These are phyloP conservation scores for Rhabdophis nuchalis DNA, from an alignment of 2,797 vertebrate genomes.

Conservation along the genomic window DNA sequence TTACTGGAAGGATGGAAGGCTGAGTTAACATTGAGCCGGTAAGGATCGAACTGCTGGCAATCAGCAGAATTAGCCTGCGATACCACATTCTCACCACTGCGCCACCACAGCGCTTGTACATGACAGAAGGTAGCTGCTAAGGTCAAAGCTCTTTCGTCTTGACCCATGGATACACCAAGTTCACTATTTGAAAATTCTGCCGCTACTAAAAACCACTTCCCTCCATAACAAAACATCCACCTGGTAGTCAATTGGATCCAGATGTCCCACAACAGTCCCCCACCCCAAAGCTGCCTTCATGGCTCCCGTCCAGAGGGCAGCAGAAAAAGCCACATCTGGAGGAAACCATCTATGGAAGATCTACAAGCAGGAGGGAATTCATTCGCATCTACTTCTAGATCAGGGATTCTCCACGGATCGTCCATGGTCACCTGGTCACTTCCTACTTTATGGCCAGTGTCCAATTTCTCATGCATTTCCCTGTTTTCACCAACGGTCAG, in stretches of 20 bases:
- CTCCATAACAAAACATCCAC: constrained; percentile 12
- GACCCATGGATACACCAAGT: constrained; percentile 24
- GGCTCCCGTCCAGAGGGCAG: background rate
- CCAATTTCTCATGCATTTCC: background rate
- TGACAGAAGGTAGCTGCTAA: background rate
- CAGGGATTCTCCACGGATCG: no score
- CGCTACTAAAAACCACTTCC: constrained; percentile 35
- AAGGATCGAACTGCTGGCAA: no score
- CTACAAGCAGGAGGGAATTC: background rate
- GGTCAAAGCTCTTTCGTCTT: background rate
- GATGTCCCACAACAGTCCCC: background rate
- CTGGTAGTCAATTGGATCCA: constrained; percentile 48
- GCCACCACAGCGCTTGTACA: background rate
- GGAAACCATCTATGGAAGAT: background rate
- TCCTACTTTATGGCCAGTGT: background rate
- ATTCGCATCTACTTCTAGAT: background rate
- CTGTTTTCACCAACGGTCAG: background rate
- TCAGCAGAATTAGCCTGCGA: no score
- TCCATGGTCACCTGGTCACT: background rate
- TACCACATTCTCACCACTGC: no score
- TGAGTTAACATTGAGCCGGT: no score
- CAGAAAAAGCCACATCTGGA: no score
- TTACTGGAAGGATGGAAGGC: no score
- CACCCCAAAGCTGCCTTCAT: rapidly evolving
- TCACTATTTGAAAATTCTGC: constrained; percentile 44